Evolutionary conservation across 2,888 invertebrate species (phyloP), one percentile per base, ranked within the genome.

Genomic region (Pogonocherus hispidulus): DNA sequence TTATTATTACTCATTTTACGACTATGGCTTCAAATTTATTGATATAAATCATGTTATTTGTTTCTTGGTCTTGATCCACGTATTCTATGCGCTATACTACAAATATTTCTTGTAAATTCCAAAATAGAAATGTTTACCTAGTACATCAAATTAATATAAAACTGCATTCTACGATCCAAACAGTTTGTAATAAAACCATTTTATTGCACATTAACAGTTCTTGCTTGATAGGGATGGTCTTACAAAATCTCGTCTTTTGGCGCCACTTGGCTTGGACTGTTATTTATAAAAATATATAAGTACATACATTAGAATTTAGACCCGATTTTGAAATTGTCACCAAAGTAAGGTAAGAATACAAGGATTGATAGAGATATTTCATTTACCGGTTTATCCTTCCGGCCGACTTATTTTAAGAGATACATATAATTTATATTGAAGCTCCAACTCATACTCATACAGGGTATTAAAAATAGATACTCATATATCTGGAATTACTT

Each of bases 101-200:
- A n/a, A 41, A 41, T n/a, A 37, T 37, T 5, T 8, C 3, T 27
- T 41, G n/a, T 41, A 5, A 14, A 1, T 14, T 14, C 41, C 1
- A 41, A 41, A 41, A 41, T 41, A 41, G 41, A 41, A 8, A 8
- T 41, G 41, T 41, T 41, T 41, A 41, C 41, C 16, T 41, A 41
- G 41, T 41, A 41, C 41, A 41, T 41, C 41, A 41, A 41, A n/a
- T n/a, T n/a, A n/a, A 41, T 41, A 41, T 41, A 41, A 41, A 41
- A 41, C 41, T 41, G 41, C 41, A 41, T 41, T 41, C 41, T 41
- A n/a, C 2, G 41, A 41, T 16, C 41, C 14, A 41, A n/a, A 41
- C n/a, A 41, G 41, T 41, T 41, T 41, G 41, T 41, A 41, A 41
- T 41, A 41, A 16, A 41, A n/a, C 5, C 16, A 16, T 41, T 41